Conservation (phyloP, 2,888 invertebrate species). For the Drosophila macrospina region DNA sequence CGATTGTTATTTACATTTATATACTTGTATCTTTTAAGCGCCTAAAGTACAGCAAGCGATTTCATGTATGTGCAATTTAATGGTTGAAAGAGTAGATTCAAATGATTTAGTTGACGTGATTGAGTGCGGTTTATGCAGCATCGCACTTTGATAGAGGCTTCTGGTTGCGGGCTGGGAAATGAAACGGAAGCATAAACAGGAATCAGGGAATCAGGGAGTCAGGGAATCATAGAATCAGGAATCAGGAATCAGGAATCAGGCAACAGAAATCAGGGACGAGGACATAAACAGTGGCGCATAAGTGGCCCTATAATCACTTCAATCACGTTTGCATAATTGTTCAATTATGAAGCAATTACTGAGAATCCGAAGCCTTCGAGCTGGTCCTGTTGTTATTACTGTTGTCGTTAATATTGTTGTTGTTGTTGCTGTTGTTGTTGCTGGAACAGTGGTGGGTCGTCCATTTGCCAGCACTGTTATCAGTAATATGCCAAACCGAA, state of each 20-base stretch:
- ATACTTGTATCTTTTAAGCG: neutral
- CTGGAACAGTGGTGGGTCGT: constrained; percentile 18
- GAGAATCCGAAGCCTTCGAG: constrained; percentile 56
- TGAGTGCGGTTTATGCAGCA: constrained; percentile 9
- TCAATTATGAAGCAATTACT: constrained; percentile 79
- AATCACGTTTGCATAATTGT: constrained; percentile 82
- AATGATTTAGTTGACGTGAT: constrained; percentile 10
- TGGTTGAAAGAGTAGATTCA: neutral
- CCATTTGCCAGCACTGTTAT: constrained; percentile 64
- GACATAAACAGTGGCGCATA: constrained; percentile 70
- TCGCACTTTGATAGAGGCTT: constrained; percentile 5
- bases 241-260: constrained; percentile 20
- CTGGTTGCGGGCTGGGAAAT: constrained; percentile 2
- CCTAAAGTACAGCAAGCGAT: neutral
- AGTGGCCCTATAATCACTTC: constrained; percentile 77
- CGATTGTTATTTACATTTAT: neutral
- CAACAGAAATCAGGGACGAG: constrained; percentile 25
- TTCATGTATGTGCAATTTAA: neutral
- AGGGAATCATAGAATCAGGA: constrained; percentile 19
- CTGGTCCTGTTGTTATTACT: constrained; percentile 28
- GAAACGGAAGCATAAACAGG: constrained; percentile 43
- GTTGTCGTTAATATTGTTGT: constrained; percentile 12
- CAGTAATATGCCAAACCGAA: constrained; percentile 75
- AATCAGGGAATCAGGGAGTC: constrained; percentile 12
- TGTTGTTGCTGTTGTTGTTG: constrained; percentile 8